Conservation (phyloP, 2,113 vertebrate genomes). For the Rissa tridactyla region DNA sequence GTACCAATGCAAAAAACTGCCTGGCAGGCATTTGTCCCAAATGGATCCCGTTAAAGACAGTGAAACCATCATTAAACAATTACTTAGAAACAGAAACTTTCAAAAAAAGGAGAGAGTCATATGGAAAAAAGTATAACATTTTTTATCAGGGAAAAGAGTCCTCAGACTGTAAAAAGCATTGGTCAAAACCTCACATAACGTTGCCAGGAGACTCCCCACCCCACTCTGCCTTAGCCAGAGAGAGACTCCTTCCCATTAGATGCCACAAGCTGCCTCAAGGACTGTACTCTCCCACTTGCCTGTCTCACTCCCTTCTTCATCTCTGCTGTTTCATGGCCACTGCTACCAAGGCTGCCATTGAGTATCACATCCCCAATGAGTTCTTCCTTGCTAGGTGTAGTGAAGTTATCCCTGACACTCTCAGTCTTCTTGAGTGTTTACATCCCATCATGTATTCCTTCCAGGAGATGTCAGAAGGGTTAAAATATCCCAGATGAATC, state of each 20-base stretch:
- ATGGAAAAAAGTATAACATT: neutral
- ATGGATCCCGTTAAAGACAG: fast-evolving
- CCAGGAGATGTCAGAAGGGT: neutral
- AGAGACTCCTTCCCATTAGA: neutral
- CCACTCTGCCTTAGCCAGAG: neutral
- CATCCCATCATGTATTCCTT: fast-evolving
- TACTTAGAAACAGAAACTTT: neutral
- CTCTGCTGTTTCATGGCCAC: neutral
- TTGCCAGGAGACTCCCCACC: neutral
- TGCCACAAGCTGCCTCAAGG: neutral
- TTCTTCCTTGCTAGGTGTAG: neutral
- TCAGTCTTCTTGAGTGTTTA: neutral
- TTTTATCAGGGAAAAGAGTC: neutral
- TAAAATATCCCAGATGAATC: neutral
- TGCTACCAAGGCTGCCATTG: neutral
- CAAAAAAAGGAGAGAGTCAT: no score
- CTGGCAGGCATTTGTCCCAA: neutral
- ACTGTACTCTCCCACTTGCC: neutral
- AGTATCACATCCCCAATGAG: neutral
- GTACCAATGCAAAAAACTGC: neutral
- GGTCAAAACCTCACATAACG: neutral
- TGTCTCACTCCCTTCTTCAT: neutral
- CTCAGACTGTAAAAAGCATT: neutral
- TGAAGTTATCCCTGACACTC: neutral
- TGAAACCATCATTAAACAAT: neutral